Base-by-base conservation (phyloP, 1,140 invertebrate genomes). In the Drosophila kanapiae region DNA sequence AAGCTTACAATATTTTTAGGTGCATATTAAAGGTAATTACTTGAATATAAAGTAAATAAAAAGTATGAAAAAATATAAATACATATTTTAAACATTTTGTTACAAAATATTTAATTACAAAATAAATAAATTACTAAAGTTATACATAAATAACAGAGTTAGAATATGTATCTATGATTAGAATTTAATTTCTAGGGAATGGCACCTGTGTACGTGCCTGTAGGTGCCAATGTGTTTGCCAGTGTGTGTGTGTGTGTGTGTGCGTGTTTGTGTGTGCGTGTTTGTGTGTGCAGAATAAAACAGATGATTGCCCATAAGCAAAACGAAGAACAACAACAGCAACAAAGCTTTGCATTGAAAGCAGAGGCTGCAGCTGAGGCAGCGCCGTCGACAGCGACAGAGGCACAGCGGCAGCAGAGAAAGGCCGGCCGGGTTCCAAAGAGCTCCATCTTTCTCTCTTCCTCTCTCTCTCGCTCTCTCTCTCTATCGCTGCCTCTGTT, bases 301-400 rank as follows among this genome's bases (percentile, higher is more conserved):
- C 84, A 87, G 84, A 87, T 87, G 84, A 87, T 88, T 87, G 84
- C 77, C 85, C 85, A 87, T 84, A 87, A 88, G 80, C 85, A 87
- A 80, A 87, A 59, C 80, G 61, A 78, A 62, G 51, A 72, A 67
- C 61, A 63, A 33, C 40, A 78, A 48, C 40, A 67, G 42, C 63
- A 62, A 47, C 70, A 45, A 61, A 80, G 72, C 78, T 82, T 65
- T 68, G 65, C 62, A 76, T 45, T 57, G 47, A 60, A 71, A 31
- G 68, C 77, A 69, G 68, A 43, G 48, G 64, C 54, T 62, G 60
- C 60, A 62, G 60, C 60, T 62, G 60, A 29, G 51, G 13, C 47
- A 27, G 33, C 11, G 47, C 29, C 47, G 47, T n/a, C 27, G 5
- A 11, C 23, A 57, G 27, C 31, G 6, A 6, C 31, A 31, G 31